Evolutionary conservation across 2,888 invertebrate genomes (phyloP).

Genomic region (Drosophila kambysellisi): DNA sequence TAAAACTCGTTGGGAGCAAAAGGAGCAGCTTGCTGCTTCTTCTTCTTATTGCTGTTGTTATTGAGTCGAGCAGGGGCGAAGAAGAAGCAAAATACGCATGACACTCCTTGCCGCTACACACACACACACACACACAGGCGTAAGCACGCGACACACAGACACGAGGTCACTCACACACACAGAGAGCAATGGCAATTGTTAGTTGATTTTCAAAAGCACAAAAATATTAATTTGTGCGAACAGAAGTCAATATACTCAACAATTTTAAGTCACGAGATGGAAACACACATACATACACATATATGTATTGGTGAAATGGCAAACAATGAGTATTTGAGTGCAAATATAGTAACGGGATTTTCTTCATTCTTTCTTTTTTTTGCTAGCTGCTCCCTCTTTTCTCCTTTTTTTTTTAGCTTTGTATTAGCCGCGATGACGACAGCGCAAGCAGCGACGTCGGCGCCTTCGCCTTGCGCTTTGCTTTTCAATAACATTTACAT

Average conservation of each 20-base stretch:
- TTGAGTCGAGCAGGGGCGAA: slow-evolving; percentile 40
- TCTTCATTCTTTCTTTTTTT: slow-evolving; percentile 4
- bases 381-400: slow-evolving; percentile 60
- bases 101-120: slow-evolving; percentile 75
- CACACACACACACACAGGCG: slow-evolving; percentile 39
- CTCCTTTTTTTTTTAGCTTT: slow-evolving; percentile 40
- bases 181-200: slow-evolving; percentile 59
- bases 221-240: slow-evolving; percentile 60
- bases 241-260: slow-evolving; percentile 64
- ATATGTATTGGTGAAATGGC: slow-evolving; percentile 42
- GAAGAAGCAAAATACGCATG: slow-evolving; percentile 72
- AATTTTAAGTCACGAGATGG: slow-evolving; percentile 68
- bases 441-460: slow-evolving; percentile 67
- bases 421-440: slow-evolving; percentile 73
- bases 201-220: slow-evolving; percentile 64
- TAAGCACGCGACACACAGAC: slow-evolving; percentile 72
- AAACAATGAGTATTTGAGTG: slow-evolving; percentile 57
- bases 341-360: slow-evolving; percentile 63
- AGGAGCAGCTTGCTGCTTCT: slow-evolving; percentile 54
- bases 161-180: slow-evolving; percentile 70
- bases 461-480: slow-evolving; percentile 68
- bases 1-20: slow-evolving; percentile 76
- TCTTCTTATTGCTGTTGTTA: slow-evolving; percentile 41
- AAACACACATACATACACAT: slow-evolving; percentile 15
- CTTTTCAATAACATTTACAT: slow-evolving; percentile 79